Evolutionary conservation across 2,888 invertebrate species (phyloP), one percentile per base, ranked within the genome.

Genomic region (Mesochorus sp.): DNA sequence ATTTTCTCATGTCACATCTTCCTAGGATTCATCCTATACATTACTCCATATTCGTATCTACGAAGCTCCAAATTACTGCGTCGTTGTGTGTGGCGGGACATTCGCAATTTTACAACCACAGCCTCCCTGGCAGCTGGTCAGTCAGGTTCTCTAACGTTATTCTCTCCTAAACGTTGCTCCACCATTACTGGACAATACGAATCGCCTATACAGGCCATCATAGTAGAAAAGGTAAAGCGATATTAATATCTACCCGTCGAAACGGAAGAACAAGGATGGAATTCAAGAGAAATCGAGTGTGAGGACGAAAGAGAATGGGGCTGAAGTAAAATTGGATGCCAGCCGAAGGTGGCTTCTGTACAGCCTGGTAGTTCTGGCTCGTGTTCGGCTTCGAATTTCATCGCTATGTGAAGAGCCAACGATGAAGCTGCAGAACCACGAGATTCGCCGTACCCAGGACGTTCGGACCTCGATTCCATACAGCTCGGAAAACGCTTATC

Each of bases 101-200:
- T 76, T 70, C 61, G 61, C 78, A 76, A 81, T 84, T 84, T 83
- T 80, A 80, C 66, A 68, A 59, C 47, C n/a, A n/a, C n/a, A n/a
- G n/a, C 66, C 59, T 61, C 76, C 42, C 51, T 74, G n/a, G n/a
- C 55, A 4, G 21, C 28, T 21, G 51, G 31, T 39, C 14, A 12
- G 4, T 8, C 34, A 14, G n/a, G 17, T 57, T 59, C 57, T 17
- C 19, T 44, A 31, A 6, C 19, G 34, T 61, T 61, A 53, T 39
- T 66, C 66, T n/a, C 51, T 61, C 64, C 64, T 73, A 73, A 73
- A 73, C 64, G 73, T 12, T 49, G 51, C 49, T 49, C 59, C 53
- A 12, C 76, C 68, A 82, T 85, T 84, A 84, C 84, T 79, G 83
- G 78, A 81, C 83, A 84, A 84, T 82, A 76, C 80, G 70, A 80